A percentile compares a stretch with the other conserved stretches of the same genome.
phyloP scores from a whole-genome alignment of 1,140 invertebrate genomes.

The Patella vulgata region DNA sequence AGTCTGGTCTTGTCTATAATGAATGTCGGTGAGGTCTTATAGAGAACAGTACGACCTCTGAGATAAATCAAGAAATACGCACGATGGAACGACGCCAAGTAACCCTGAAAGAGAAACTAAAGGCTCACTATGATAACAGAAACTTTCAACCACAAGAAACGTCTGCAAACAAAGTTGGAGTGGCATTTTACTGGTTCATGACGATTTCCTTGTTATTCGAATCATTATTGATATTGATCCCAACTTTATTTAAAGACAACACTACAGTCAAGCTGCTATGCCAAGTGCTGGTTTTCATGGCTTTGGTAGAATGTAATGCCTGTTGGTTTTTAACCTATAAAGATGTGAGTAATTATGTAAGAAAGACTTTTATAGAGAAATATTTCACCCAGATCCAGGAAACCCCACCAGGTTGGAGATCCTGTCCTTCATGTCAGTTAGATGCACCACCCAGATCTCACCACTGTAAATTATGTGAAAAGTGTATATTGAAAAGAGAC shows the following conservation, averaged over 20 bases:
- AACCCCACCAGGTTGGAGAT: conserved; percentile 30
- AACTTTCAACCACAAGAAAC: conserved; percentile 29
- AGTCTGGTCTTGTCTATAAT: no score
- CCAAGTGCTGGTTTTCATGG: conserved; percentile 24
- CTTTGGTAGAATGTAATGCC: conserved; percentile 19
- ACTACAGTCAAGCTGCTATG: neutral
- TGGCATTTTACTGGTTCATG: conserved; percentile 36
- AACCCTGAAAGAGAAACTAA: conserved; percentile 39
- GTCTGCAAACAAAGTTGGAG: conserved; percentile 21
- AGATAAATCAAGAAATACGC: no score
- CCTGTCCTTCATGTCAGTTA: conserved; percentile 29
- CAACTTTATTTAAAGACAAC: conserved; percentile 18
- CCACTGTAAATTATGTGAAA: conserved; percentile 55
- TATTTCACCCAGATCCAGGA: conserved; percentile 22
- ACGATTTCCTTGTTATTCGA: conserved; percentile 28
- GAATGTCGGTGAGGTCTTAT: no score
- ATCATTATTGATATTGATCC: conserved; percentile 24
- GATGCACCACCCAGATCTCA: conserved; percentile 56
- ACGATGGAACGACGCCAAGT: neutral
- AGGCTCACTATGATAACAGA: conserved; percentile 35
- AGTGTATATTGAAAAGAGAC: conserved; percentile 58
- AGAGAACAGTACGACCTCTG: no score
- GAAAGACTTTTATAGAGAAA: conserved; percentile 16
- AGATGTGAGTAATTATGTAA: conserved; percentile 26
- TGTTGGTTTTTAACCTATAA: conserved; percentile 40